phyloP scores from a whole-genome alignment of 2,113 vertebrate genomes.

The Naja naja region DNA sequence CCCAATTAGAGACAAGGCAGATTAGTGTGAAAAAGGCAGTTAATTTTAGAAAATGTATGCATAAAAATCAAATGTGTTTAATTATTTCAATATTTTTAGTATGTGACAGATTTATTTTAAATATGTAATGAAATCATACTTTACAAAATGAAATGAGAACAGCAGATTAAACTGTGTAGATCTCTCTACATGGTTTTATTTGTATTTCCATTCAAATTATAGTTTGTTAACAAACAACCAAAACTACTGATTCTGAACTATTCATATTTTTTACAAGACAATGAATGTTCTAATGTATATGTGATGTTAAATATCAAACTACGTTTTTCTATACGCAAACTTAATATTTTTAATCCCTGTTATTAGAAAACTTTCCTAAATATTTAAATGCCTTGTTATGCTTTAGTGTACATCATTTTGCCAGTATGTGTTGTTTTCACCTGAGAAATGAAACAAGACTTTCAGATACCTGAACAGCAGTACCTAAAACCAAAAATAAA shows the following conservation, averaged over 20 bases:
- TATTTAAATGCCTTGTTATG: neutral
- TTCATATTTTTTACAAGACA: neutral
- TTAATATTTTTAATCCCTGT: neutral
- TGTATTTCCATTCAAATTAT: constrained; percentile 19
- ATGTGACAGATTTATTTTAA: constrained; percentile 70
- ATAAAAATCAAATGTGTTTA: constrained; percentile 80
- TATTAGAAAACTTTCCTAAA: neutral
- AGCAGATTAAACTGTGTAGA: constrained; percentile 38
- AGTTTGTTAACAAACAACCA: constrained; percentile 20
- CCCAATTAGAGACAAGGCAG: constrained; percentile 80
- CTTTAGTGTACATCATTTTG: neutral
- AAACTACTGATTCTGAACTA: neutral
- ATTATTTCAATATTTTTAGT: constrained; percentile 78
- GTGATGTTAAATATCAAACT: neutral
- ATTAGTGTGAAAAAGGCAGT: constrained; percentile 77
- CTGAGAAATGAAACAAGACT: neutral
- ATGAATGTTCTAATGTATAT: neutral
- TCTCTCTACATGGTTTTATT: constrained; percentile 46
- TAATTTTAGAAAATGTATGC: constrained; percentile 84
- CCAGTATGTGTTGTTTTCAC: neutral
- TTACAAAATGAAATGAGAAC: constrained; percentile 57
- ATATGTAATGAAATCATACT: constrained; percentile 65
- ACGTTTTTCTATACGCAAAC: neutral
- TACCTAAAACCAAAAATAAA: neutral
- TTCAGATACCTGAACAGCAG: neutral